Evolutionary conservation across 2,113 vertebrate species (phyloP).

Genomic region (Vombatus ursinus): DNA sequence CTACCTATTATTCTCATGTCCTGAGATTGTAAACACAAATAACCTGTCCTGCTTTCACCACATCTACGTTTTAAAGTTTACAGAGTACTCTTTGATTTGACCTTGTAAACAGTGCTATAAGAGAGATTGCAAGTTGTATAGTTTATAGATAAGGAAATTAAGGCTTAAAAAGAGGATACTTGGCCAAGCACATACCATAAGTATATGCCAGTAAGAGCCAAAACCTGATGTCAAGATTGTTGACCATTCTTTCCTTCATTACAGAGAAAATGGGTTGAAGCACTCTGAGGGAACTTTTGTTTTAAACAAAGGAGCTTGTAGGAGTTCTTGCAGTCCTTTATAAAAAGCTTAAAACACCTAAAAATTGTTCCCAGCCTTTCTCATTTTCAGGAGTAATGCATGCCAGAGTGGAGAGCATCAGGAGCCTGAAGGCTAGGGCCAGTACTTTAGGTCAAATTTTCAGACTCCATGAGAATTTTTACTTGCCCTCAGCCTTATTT

Average conservation of each 20-base stretch:
- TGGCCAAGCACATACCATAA: not conserved
- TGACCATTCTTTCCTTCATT: not conserved
- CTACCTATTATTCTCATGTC: not conserved
- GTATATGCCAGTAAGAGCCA: not conserved
- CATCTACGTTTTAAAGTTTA: not conserved
- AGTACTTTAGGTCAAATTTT: not conserved
- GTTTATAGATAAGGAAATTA: not conserved
- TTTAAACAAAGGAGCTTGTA: not conserved
- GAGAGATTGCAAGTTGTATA: not conserved
- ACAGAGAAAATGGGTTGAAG: not conserved
- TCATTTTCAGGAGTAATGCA: not conserved
- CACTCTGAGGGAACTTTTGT: conserved; percentile 52
- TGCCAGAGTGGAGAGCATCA: not conserved
- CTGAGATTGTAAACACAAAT: not conserved
- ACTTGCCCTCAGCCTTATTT: conserved; percentile 10
- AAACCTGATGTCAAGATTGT: not conserved
- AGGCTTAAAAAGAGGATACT: not conserved
- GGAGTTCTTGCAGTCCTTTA: not conserved
- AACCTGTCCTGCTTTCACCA: not conserved
- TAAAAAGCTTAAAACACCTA: not conserved
- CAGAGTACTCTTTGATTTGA: not conserved
- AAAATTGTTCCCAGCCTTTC: not conserved
- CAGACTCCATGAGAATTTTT: conserved; percentile 25
- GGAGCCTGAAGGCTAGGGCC: not conserved
- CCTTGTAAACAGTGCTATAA: not conserved